Evolutionary conservation across 2,797 vertebrate genomes (phyloP).

Genomic region (Lutjanus campechanus): DNA sequence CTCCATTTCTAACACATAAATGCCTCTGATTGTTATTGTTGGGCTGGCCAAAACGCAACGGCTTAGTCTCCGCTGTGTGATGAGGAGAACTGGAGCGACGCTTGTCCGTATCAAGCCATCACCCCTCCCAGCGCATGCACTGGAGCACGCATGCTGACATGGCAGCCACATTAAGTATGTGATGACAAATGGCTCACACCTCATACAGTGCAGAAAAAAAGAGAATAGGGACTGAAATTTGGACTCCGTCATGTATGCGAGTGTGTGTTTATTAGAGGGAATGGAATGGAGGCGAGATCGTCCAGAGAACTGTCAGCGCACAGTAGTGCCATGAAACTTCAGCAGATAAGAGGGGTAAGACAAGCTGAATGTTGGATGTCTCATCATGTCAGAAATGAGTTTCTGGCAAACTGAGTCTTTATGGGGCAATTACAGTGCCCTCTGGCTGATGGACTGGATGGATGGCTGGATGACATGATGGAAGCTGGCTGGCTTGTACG

Average conservation of each 20-base stretch:
- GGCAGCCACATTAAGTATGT: slow-evolving; percentile 65
- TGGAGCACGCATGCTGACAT: slow-evolving; percentile 52
- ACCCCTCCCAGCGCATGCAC: slow-evolving; percentile 21
- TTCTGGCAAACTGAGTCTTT: slow-evolving; percentile 50
- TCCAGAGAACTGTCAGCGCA: slow-evolving; percentile 69
- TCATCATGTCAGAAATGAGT: slow-evolving; percentile 20
- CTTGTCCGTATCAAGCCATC: slow-evolving; percentile 64
- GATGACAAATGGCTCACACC: slow-evolving; percentile 81
- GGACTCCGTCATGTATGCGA: slow-evolving; percentile 45
- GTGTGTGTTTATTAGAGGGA: slow-evolving; percentile 62
- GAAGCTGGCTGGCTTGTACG: slow-evolving; percentile 57
- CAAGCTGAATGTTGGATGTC: slow-evolving; percentile 50
- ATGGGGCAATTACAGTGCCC: slow-evolving; percentile 60
- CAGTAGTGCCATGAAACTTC: slow-evolving; percentile 57
- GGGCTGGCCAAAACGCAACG: slow-evolving; percentile 67
- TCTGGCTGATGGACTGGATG: slow-evolving; percentile 64
- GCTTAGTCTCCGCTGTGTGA: slow-evolving; percentile 61
- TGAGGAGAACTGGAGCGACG: slow-evolving; percentile 65
- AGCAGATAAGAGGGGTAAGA: slow-evolving; percentile 67
- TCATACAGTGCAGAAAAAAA: slow-evolving; percentile 52
- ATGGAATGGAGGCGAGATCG: slow-evolving; percentile 47
- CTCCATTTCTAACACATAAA: slow-evolving; percentile 76
- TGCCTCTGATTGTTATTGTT: slow-evolving; percentile 82
- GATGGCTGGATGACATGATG: slow-evolving; percentile 69
- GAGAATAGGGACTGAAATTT: slow-evolving; percentile 47